phyloP scores from a whole-genome alignment of 1,140 invertebrate species.

The Diuraphis noxia region DNA sequence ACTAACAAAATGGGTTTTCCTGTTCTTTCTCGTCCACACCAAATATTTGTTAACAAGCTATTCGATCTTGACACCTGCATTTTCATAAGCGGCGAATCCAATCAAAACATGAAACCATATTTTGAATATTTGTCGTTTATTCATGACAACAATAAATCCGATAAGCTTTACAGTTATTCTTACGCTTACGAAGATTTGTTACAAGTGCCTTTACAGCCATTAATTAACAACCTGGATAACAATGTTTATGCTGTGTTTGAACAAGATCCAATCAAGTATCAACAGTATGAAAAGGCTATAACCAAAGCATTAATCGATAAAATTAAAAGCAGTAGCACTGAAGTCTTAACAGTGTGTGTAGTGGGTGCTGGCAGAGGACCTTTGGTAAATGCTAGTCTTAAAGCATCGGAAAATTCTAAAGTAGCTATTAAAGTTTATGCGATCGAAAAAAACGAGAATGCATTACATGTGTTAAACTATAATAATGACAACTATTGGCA shows the following conservation, averaged over 20 bases:
- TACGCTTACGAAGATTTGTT: conserved; percentile 90
- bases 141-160: conserved; percentile 23
- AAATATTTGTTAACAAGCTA: conserved; percentile 71
- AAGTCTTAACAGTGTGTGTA: conserved; percentile 63
- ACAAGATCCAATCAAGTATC: conserved; percentile 96
- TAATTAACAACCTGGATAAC: conserved; percentile 95
- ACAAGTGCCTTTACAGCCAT: conserved; percentile 87
- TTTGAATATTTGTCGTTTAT: conserved; percentile 41
- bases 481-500: conserved; percentile 66
- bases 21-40: conserved; percentile 84
- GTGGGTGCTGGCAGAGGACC: conserved; percentile 95
- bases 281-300: conserved; percentile 85
- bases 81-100: conserved; percentile 70
- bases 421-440: conserved; percentile 79
- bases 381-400: conserved; percentile 80
- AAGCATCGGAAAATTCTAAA: conserved; percentile 74
- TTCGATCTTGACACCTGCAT: conserved; percentile 74
- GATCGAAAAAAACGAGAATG: conserved; percentile 98
- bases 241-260: conserved; percentile 98
- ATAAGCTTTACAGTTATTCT: conserved; percentile 60
- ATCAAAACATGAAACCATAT: conserved; percentile 33
- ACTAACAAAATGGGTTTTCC: conserved; percentile 83
- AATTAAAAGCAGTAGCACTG: neutral
- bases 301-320: conserved; percentile 72
- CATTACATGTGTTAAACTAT: conserved; percentile 59